Base-by-base conservation (phyloP, 2,888 invertebrate species). In the Nymphalis c-album region DNA sequence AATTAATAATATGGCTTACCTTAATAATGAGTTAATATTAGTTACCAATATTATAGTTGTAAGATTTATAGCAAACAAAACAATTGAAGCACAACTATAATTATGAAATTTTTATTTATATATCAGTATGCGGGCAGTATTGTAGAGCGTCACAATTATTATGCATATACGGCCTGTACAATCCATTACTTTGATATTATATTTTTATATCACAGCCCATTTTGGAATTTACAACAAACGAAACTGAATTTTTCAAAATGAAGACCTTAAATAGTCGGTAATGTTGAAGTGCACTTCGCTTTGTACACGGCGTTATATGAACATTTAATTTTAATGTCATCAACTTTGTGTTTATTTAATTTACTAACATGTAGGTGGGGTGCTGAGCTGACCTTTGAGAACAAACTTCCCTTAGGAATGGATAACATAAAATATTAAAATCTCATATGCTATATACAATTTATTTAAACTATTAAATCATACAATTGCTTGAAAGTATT, bases 131-230 rank as follows among this genome's bases (percentile, higher is more conserved):
- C 78, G 75, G 75, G 77, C 77, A 78, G 79, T 71, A 70, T 77
- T 77, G 47, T 46, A 70, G 87, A 87, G 84, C 78, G 77, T 83
- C 79, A 87, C 80, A 85, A 75, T 69, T 83, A 82, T 84, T 84
- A 83, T 70, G 84, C 82, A 93, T 92, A 93, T 87, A 94, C 94
- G 94, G 94, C 93, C 94, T 94, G 94, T 94, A 94, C 94, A 94
- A 93, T 94, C 93, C 88, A 93, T 93, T 88, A 94, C 93, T 93
- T 93, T 93, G 94, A 94, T 87, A 88, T 93, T 86, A 87, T 88
- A 87, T 77, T 84, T 86, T 88, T 94, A 94, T 94, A 94, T 95
- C 95, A 95, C 95, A 95, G 95, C 95, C 95, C 95, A 94, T 94
- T 71, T 95, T 95, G 95, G 95, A 95, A 95, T 95, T 95, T 94